These are phyloP conservation scores for Hippasteria phrygiana DNA, from an alignment of 53 echinoderm and acorn worm genomes.

Conservation along the genomic window DNA sequence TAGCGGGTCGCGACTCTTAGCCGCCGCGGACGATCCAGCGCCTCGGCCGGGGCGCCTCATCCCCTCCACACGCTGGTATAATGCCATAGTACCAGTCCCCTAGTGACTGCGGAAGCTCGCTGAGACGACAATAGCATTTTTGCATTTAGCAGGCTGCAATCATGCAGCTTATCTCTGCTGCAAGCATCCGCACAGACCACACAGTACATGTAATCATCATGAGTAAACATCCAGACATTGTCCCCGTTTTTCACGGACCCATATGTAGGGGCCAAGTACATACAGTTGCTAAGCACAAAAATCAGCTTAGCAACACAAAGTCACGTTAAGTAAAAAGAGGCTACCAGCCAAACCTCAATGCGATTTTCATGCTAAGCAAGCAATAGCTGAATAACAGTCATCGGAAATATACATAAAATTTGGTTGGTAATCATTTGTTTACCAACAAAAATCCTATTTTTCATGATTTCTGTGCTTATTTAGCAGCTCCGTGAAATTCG, in stretches of 20 bases:
- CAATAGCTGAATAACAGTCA: too few relatives aligned
- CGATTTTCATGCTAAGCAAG: too few relatives aligned
- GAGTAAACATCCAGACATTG: background rate
- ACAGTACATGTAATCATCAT: background rate
- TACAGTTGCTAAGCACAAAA: too few relatives aligned
- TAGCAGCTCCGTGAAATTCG: too few relatives aligned
- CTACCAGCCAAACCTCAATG: too few relatives aligned
- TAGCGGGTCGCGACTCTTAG: background rate
- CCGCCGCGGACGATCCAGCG: background rate
- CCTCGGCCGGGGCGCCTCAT: conserved; percentile 1
- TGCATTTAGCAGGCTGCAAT: background rate
- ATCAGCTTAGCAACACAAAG: too few relatives aligned
- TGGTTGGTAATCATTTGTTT: too few relatives aligned
- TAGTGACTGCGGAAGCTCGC: background rate
- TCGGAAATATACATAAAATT: too few relatives aligned
- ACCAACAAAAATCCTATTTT: too few relatives aligned
- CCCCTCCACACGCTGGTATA: background rate
- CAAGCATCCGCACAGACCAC: background rate
- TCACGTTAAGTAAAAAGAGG: too few relatives aligned
- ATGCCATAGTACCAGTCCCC: background rate
- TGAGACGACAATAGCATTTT: background rate
- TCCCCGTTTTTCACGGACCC: background rate
- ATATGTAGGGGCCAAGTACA: background rate
- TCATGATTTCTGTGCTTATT: too few relatives aligned
- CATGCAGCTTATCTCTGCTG: background rate